Percentiles rank a stretch among this genome's conserved stretches.
These are phyloP conservation scores for Ypsolopha sequella DNA, from an alignment of 2,888 invertebrate species.

Conservation along the genomic window DNA sequence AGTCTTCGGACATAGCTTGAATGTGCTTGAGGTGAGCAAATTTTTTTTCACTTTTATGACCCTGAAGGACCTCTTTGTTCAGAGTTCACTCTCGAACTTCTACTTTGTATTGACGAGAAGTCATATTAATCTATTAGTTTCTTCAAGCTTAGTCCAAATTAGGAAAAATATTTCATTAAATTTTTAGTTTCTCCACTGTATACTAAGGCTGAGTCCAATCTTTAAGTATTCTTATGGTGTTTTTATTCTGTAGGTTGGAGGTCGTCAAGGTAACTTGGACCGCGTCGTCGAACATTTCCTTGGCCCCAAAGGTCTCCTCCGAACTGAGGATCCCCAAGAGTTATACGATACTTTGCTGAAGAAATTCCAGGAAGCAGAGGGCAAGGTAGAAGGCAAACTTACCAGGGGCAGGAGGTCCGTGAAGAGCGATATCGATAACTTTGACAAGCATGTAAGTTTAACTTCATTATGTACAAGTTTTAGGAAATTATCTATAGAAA, in stretches of 20 bases:
- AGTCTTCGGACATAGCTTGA: slow-evolving; percentile 82
- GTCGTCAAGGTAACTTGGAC: slow-evolving; percentile 85
- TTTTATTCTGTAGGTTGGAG: slow-evolving; percentile 59
- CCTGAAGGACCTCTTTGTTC: background rate
- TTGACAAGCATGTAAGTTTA: slow-evolving; percentile 52
- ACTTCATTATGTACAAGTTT: background rate
- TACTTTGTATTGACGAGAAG: background rate
- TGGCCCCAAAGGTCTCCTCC: slow-evolving; percentile 77
- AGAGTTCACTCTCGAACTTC: background rate
- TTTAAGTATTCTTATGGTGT: no score
- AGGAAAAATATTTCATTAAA: background rate
- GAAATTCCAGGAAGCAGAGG: slow-evolving; percentile 34
- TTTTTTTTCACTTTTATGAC: background rate
- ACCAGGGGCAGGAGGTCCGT: slow-evolving; percentile 48
- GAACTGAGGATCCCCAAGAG: slow-evolving; percentile 48
- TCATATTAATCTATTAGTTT: no score
- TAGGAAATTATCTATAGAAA: background rate
- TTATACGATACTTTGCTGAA: slow-evolving; percentile 37
- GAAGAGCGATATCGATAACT: slow-evolving; percentile 52
- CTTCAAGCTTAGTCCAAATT: background rate
- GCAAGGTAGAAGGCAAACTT: slow-evolving; percentile 53
- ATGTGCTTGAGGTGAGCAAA: slow-evolving; percentile 76
- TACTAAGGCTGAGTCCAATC: no score
- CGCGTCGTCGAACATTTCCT: slow-evolving; percentile 79
- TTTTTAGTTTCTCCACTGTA: no score